A percentile compares a stretch with the other conserved stretches of the same genome.
Evolutionary conservation across 35 echinoderm and acorn worm species (phyloP).

Genomic region (Apostichopus parvimensis): DNA sequence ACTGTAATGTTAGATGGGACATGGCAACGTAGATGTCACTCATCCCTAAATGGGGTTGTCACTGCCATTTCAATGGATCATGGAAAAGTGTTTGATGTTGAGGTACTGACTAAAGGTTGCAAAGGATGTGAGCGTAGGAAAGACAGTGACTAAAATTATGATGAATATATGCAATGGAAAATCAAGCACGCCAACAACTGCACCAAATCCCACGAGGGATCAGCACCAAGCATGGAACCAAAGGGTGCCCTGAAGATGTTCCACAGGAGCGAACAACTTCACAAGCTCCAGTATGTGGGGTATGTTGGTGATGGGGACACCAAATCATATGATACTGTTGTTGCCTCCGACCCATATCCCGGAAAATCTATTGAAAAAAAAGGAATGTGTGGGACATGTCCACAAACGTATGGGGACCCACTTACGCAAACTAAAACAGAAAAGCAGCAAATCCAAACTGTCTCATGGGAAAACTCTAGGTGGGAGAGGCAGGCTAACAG

Average conservation of each 20-base stretch:
- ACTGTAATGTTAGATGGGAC: conserved; percentile 64
- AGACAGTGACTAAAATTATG: background rate
- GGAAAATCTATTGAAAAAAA: conserved; percentile 21
- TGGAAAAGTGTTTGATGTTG: background rate
- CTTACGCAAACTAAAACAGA: background rate
- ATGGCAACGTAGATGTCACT: conserved; percentile 49
- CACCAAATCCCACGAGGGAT: background rate
- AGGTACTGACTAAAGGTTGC: background rate
- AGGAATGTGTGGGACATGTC: conserved; percentile 58
- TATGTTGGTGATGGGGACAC: conserved; percentile 58
- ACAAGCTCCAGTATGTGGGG: background rate
- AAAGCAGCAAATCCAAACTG: background rate
- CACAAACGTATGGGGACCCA: conserved; percentile 41
- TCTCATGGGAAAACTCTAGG: conserved; percentile 37
- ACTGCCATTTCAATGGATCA: conserved; percentile 38
- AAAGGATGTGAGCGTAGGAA: conserved; percentile 23
- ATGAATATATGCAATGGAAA: background rate
- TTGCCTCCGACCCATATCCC: conserved; percentile 31
- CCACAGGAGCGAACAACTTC: background rate
- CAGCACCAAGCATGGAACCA: background rate
- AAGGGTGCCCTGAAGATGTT: conserved; percentile 9
- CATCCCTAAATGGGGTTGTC: conserved; percentile 45
- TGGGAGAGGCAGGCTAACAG: conserved; percentile 26
- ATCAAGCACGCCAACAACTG: background rate
- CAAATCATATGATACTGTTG: conserved; percentile 40